Percentiles rank a stretch among this genome's conserved stretches.
phyloP scores from a whole-genome alignment of 2,113 vertebrate genomes.

The Steatornis caripensis region DNA sequence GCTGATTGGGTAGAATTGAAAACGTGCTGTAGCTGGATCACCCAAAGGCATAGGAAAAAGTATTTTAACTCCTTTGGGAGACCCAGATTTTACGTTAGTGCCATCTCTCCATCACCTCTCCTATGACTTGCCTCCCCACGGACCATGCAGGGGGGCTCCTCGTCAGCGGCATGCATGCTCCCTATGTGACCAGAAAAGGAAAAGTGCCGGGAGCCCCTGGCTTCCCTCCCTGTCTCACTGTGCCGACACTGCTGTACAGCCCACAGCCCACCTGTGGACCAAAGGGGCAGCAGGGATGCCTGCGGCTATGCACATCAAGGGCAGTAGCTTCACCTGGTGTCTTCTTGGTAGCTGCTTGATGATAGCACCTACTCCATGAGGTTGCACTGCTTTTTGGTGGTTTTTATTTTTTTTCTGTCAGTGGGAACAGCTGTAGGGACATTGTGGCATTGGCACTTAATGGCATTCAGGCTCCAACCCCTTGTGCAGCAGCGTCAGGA shows the following conservation, averaged over 20 bases:
- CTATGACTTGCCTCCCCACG: neutral
- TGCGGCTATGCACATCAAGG: neutral
- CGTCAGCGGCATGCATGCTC: neutral
- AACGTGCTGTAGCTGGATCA: neutral
- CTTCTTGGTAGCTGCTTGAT: neutral
- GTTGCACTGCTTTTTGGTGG: neutral
- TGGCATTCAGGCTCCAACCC: neutral
- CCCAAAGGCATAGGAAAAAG: neutral
- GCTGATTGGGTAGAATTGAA: neutral
- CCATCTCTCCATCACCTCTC: neutral
- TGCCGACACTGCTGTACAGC: accelerated
- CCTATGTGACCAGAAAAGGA: neutral
- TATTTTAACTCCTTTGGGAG: neutral
- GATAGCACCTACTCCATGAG: neutral
- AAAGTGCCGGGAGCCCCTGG: neutral
- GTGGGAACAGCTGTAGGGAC: neutral
- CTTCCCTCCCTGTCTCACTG: accelerated
- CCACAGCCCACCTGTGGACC: neutral
- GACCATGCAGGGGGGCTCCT: neutral
- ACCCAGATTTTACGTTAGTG: neutral
- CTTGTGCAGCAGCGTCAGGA: neutral
- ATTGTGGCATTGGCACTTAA: neutral
- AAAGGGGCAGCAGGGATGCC: neutral
- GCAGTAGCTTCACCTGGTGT: neutral
- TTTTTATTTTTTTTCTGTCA: neutral